Percentiles rank a stretch among this genome's conserved stretches.
Evolutionary conservation across 2,797 vertebrate species (phyloP).

Genomic region (Sparidentex hasta): DNA sequence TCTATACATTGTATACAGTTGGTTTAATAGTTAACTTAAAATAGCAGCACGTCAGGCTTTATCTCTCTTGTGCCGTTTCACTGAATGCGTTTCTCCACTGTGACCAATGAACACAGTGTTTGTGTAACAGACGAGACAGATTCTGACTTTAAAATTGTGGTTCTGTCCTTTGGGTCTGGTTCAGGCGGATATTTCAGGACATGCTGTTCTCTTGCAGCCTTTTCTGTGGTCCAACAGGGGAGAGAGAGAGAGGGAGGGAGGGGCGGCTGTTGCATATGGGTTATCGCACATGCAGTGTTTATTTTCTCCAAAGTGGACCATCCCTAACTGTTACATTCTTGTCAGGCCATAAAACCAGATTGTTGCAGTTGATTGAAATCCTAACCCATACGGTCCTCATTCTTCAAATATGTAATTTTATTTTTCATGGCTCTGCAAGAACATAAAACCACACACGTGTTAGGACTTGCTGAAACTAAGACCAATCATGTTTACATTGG

Average conservation of each 20-base stretch:
- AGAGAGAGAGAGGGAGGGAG: neutral
- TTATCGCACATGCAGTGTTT: neutral
- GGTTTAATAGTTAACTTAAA: neutral
- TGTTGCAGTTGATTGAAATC: neutral
- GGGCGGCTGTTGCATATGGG: neutral
- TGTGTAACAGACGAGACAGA: conserved; percentile 6
- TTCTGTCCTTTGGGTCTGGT: conserved; percentile 17
- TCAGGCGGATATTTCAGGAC: conserved; percentile 16
- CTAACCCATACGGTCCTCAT: neutral
- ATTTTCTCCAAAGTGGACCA: neutral
- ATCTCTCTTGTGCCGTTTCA: conserved; percentile 1
- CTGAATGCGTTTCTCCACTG: neutral
- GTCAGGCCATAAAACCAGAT: neutral
- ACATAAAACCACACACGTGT: neutral
- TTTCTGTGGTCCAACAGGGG: conserved; percentile 1
- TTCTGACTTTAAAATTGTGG: neutral
- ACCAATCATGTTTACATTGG: conserved; percentile 35
- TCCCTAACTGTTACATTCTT: neutral
- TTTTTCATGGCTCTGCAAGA: neutral
- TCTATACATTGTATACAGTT: too few species aligned
- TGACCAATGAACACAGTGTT: neutral
- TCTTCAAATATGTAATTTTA: neutral
- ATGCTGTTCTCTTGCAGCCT: neutral
- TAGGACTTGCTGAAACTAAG: neutral
- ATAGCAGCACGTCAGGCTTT: neutral